Evolutionary conservation across 2,888 invertebrate species (phyloP).

Genomic region (Apamea monoglypha): DNA sequence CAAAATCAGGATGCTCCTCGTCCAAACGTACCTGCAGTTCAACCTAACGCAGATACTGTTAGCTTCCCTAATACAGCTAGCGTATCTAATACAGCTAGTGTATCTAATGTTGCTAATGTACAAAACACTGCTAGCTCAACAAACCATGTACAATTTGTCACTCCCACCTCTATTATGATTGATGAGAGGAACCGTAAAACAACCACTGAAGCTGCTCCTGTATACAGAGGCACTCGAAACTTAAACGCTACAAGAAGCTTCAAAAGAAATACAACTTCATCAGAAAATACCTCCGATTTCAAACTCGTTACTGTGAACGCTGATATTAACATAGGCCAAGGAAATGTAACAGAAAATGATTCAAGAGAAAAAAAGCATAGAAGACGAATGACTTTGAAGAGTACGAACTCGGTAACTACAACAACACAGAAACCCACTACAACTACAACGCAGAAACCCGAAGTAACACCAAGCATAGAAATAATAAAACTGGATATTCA

Average conservation of each 20-base stretch:
- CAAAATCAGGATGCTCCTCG: conserved; percentile 81
- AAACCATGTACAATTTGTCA: conserved; percentile 78
- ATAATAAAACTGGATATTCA: conserved; percentile 80
- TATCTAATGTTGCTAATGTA: conserved; percentile 52
- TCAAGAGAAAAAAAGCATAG: conserved; percentile 78
- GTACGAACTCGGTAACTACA: conserved; percentile 55
- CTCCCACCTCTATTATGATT: conserved; percentile 78
- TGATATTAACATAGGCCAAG: conserved; percentile 77
- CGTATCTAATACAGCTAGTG: conserved; percentile 58
- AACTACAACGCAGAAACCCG: conserved; percentile 65
- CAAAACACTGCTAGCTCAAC: conserved; percentile 50
- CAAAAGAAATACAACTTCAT: conserved; percentile 64
- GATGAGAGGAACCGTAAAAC: conserved; percentile 81
- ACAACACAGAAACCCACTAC: conserved; percentile 48
- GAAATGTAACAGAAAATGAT: conserved; percentile 72
- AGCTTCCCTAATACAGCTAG: conserved; percentile 32
- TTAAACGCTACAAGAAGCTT: conserved; percentile 64
- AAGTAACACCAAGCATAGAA: conserved; percentile 73
- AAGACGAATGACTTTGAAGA: conserved; percentile 81
- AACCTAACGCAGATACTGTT: conserved; percentile 47
- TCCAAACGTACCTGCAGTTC: conserved; percentile 51
- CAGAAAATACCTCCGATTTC: conserved; percentile 71
- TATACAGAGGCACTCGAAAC: conserved; percentile 84
- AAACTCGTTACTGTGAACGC: conserved; percentile 79
- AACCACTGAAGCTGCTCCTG: conserved; percentile 77